Conservation (phyloP, 2,888 invertebrate genomes). For the Enchytraeus crypticus region DNA sequence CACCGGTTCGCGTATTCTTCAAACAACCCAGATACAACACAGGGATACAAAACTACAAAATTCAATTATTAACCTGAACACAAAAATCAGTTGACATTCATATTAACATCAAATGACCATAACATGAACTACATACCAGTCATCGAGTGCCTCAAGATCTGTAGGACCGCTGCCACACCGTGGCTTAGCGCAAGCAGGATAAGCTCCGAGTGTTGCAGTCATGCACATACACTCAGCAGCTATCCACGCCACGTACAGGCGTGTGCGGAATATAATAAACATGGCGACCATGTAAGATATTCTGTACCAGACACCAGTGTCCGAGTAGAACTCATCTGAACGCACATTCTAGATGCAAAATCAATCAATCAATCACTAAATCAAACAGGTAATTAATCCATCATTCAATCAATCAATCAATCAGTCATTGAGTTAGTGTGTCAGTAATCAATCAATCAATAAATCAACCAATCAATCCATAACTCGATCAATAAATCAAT, state of each 20-base stretch:
- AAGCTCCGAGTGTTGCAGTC: constrained; percentile 81
- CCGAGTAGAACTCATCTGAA: constrained; percentile 9
- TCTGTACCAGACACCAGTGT: constrained; percentile 63
- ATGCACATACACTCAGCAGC: constrained; percentile 88
- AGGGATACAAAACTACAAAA: neutral
- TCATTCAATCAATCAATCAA: no score
- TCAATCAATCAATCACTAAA: no score
- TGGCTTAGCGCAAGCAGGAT: constrained; percentile 67
- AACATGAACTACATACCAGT: constrained; percentile 5
- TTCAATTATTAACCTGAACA: neutral
- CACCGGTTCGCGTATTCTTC: no score
- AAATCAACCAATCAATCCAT: no score
- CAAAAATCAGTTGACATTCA: neutral
- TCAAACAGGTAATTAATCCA: no score
- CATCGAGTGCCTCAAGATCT: constrained; percentile 40
- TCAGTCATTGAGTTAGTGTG: no score
- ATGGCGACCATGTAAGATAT: constrained; percentile 76
- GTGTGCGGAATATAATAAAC: constrained; percentile 77
- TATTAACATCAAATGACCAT: no score
- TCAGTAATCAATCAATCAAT: no score
- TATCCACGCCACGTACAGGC: constrained; percentile 81
- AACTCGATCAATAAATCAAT: no score
- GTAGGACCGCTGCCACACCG: constrained; percentile 74
- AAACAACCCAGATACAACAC: no score
- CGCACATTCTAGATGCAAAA: constrained; percentile 7